Percentiles rank a stretch among this genome's conserved stretches.
These are phyloP conservation scores for Dinomys branickii DNA, from an alignment of 2,113 vertebrate genomes.

Conservation along the genomic window DNA sequence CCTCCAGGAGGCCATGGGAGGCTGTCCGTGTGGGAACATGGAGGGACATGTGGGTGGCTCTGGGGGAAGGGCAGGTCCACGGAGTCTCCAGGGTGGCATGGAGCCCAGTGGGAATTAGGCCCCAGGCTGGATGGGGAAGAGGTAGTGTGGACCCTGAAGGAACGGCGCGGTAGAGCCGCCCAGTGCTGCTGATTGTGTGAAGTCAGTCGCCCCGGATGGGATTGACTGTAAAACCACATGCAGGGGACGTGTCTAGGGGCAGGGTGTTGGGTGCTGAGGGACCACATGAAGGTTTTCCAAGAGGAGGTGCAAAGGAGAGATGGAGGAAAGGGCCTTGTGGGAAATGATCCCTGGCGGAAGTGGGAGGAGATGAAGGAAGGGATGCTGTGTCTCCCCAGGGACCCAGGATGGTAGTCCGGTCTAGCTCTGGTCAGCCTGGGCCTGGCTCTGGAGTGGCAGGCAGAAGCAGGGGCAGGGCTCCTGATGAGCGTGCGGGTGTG, in stretches of 20 bases:
- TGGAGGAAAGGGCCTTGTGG: too few species aligned
- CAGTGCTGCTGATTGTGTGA: background rate
- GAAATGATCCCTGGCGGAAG: background rate
- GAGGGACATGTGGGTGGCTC: background rate
- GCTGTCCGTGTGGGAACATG: background rate
- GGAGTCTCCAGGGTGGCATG: background rate
- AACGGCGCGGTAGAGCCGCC: background rate
- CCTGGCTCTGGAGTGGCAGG: background rate
- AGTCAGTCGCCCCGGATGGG: background rate
- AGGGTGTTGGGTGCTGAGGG: background rate
- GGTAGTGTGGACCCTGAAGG: background rate
- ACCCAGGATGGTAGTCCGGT: background rate
- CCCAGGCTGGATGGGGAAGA: background rate
- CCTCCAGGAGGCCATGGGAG: background rate
- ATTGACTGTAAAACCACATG: background rate
- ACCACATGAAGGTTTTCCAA: background rate
- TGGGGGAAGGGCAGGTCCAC: background rate
- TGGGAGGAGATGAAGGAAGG: background rate
- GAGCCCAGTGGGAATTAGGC: background rate
- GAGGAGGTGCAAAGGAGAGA: background rate
- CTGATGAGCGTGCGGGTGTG: background rate
- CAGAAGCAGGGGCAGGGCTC: background rate
- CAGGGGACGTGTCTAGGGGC: background rate
- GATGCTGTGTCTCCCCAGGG: background rate
- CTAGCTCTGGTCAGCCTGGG: background rate